These are phyloP conservation scores for Cheilosia grossa DNA, from an alignment of 2,888 invertebrate genomes.

Conservation along the genomic window DNA sequence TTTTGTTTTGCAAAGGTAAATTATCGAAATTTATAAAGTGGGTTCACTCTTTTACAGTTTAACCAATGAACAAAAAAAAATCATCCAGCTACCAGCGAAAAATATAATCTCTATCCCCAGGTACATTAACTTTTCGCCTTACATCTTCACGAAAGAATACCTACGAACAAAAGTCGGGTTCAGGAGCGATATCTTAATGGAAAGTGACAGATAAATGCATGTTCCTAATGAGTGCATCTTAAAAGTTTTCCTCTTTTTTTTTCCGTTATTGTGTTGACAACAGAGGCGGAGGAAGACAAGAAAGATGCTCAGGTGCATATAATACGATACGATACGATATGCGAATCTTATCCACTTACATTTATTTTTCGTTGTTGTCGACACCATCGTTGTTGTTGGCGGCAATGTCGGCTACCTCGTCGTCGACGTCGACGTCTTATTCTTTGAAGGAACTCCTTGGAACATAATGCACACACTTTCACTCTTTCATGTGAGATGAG, in stretches of 20 bases:
- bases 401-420: not conserved
- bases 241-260: not conserved
- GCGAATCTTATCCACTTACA: conserved; percentile 15
- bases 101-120: not conserved
- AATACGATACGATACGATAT: conserved; percentile 16
- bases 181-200: conserved; percentile 33
- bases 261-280: not conserved
- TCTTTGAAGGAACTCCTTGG: conserved; percentile 23
- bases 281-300: not conserved
- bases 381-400: not conserved
- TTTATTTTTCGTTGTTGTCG: not conserved
- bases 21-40: conserved; percentile 42
- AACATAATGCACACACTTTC: conserved; percentile 55
- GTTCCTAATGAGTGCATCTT: conserved; percentile 59
- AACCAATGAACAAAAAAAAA: not conserved
- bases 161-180: not conserved
- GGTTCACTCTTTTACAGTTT: conserved; percentile 35
- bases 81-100: not conserved
- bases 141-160: not conserved
- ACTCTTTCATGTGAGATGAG: conserved; percentile 39
- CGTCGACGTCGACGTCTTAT: not conserved
- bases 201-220: conserved; percentile 58
- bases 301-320: conserved; percentile 8
- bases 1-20: conserved; percentile 13
- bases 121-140: not conserved